Evolutionary conservation across 2,888 invertebrate species (phyloP).

Genomic region (Laothoe populi): DNA sequence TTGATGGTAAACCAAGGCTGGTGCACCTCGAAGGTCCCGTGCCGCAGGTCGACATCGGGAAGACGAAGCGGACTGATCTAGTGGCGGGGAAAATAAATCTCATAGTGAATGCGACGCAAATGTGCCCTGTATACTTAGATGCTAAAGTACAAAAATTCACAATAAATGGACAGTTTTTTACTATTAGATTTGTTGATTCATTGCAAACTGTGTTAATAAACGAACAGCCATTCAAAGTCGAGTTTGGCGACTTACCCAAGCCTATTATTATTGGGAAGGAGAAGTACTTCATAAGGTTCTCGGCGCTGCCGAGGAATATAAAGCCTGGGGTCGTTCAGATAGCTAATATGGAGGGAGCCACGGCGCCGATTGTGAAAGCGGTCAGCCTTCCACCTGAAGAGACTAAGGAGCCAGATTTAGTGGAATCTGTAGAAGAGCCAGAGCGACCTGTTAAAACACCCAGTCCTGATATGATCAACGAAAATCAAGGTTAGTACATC

Average conservation of each 20-base stretch:
- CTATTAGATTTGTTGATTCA: conserved; percentile 92
- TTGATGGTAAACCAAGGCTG: conserved; percentile 90
- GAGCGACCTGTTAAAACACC: conserved; percentile 59
- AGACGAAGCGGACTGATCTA: conserved; percentile 90
- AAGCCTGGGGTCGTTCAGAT: conserved; percentile 89
- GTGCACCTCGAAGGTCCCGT: conserved; percentile 95
- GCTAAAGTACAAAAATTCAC: conserved; percentile 92
- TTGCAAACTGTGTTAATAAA: conserved; percentile 91
- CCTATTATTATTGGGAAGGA: conserved; percentile 90
- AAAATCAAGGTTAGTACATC: conserved; percentile 66
- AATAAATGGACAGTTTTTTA: conserved; percentile 89
- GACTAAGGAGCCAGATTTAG: conserved; percentile 46
- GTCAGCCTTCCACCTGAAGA: conserved; percentile 43
- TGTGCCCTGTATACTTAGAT: conserved; percentile 93
- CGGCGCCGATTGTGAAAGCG: conserved; percentile 42
- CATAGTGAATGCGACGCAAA: conserved; percentile 91
- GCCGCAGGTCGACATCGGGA: conserved; percentile 96
- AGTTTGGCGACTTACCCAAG: conserved; percentile 93
- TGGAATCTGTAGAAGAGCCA: conserved; percentile 56
- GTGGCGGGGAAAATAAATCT: conserved; percentile 93
- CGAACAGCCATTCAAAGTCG: conserved; percentile 90
- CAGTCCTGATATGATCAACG: conserved; percentile 63
- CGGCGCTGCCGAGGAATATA: conserved; percentile 90
- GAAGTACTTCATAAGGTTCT: conserved; percentile 92
- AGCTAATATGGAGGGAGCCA: conserved; percentile 88